A percentile compares a stretch with the other conserved stretches of the same genome.
Conservation (phyloP, 2,888 invertebrate genomes). For the Meandrusa payeni region DNA sequence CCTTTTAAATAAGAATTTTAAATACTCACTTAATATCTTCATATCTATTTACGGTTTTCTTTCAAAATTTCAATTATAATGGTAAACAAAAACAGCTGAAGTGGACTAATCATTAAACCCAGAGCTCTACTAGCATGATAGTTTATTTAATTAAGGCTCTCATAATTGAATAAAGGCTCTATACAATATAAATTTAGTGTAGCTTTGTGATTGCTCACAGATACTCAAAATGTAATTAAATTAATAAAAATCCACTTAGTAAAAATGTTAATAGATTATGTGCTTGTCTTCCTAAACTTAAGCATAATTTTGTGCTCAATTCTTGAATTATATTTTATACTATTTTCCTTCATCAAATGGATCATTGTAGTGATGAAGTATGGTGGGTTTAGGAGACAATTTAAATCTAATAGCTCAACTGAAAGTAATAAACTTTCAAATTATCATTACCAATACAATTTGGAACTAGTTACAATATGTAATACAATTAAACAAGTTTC, state of each 20-base stretch:
- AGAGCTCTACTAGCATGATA: conserved; percentile 3
- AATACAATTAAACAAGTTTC: conserved; percentile 36
- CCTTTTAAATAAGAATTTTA: no score
- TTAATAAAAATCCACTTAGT: not conserved
- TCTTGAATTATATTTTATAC: conserved; percentile 49
- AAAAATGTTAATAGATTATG: conserved; percentile 36
- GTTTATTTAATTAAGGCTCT: conserved; percentile 21
- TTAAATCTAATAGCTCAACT: conserved; percentile 17
- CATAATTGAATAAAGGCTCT: conserved; percentile 15
- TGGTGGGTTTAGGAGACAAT: conserved; percentile 32
- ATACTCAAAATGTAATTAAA: conserved; percentile 12
- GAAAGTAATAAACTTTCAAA: conserved; percentile 25
- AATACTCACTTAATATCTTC: no score
- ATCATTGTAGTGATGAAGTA: conserved; percentile 47
- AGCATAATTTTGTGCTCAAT: conserved; percentile 45
- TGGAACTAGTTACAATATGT: conserved; percentile 43
- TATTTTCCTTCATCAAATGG: conserved; percentile 50
- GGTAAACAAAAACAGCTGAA: not conserved
- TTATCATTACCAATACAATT: conserved; percentile 41
- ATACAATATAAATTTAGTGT: conserved; percentile 8
- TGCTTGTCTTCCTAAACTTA: conserved; percentile 37
- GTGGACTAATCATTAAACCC: not conserved
- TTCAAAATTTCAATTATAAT: no score
- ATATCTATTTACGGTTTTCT: no score
- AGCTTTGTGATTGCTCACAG: conserved; percentile 17